Evolutionary conservation across 2,888 invertebrate species (phyloP).

Genomic region (Oxycera nigricornis): DNA sequence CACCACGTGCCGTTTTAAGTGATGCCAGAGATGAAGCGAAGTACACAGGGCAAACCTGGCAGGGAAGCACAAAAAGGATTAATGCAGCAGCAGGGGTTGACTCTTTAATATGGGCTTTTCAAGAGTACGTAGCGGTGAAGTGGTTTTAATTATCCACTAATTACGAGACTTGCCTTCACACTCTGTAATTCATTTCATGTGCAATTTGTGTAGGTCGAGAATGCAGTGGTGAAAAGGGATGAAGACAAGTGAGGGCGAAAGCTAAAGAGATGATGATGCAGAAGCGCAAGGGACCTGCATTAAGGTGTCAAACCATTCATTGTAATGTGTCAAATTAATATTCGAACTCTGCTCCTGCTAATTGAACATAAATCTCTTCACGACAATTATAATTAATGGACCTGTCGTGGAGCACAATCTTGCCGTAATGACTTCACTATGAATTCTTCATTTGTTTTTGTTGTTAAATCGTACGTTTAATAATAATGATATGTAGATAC

Average conservation of each 20-base stretch:
- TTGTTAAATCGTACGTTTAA: too few species aligned
- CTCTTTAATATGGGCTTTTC: slow-evolving; percentile 34
- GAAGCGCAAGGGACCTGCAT: background rate
- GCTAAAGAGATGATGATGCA: background rate
- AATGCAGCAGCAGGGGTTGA: background rate
- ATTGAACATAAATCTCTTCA: slow-evolving; percentile 39
- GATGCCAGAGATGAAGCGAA: background rate
- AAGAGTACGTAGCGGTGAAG: slow-evolving; percentile 1
- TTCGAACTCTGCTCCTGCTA: slow-evolving; percentile 35
- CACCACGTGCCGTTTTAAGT: background rate
- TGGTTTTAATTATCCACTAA: slow-evolving; percentile 37
- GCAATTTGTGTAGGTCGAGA: background rate
- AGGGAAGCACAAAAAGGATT: background rate
- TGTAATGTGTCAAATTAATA: slow-evolving; percentile 35
- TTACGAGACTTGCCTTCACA: slow-evolving; percentile 27
- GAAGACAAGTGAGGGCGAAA: background rate
- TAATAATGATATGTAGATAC: too few species aligned
- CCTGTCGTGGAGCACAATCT: slow-evolving; percentile 21
- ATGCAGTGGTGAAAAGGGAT: too few species aligned
- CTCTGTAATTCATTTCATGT: slow-evolving; percentile 9
- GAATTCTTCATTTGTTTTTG: too few species aligned
- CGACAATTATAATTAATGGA: slow-evolving; percentile 38
- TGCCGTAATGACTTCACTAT: too few species aligned
- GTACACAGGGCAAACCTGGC: background rate
- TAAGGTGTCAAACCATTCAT: slow-evolving; percentile 21